Evolutionary conservation across 2,797 vertebrate genomes (phyloP).

Genomic region (Emydoidea blandingii): DNA sequence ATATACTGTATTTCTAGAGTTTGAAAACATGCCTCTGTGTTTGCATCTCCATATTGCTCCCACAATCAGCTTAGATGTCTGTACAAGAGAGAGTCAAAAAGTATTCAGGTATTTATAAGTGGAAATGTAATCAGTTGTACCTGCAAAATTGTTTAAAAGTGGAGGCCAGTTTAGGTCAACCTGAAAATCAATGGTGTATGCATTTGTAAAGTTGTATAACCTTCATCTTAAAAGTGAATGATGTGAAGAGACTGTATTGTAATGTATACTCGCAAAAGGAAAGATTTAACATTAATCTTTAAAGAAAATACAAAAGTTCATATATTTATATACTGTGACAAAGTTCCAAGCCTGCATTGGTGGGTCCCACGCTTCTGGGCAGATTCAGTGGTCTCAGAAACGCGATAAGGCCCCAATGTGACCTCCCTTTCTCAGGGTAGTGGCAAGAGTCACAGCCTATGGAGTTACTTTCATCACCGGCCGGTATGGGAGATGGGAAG

Average conservation of each 20-base stretch:
- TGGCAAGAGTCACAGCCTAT: too few relatives aligned
- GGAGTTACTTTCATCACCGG: too few relatives aligned
- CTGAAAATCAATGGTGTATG: background rate
- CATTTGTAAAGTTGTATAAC: background rate
- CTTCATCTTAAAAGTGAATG: background rate
- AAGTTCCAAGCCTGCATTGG: too few relatives aligned
- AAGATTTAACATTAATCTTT: background rate
- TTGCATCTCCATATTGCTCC: background rate
- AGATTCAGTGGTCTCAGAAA: too few relatives aligned
- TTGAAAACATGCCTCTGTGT: background rate
- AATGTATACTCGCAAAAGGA: background rate
- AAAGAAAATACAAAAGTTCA: background rate
- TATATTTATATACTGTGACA: background rate
- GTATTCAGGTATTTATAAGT: background rate
- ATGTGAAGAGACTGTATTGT: accelerated
- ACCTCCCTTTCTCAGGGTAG: too few relatives aligned
- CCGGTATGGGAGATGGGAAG: too few relatives aligned
- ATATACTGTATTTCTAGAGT: background rate
- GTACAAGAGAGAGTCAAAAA: too few relatives aligned
- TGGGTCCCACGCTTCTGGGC: too few relatives aligned
- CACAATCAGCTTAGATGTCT: too few relatives aligned
- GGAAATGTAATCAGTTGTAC: background rate
- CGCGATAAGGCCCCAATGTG: too few relatives aligned
- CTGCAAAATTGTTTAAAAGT: background rate
- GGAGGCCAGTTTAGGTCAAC: background rate